phyloP scores from a whole-genome alignment of 2,113 vertebrate species.

The Platysternon megacephalum region DNA sequence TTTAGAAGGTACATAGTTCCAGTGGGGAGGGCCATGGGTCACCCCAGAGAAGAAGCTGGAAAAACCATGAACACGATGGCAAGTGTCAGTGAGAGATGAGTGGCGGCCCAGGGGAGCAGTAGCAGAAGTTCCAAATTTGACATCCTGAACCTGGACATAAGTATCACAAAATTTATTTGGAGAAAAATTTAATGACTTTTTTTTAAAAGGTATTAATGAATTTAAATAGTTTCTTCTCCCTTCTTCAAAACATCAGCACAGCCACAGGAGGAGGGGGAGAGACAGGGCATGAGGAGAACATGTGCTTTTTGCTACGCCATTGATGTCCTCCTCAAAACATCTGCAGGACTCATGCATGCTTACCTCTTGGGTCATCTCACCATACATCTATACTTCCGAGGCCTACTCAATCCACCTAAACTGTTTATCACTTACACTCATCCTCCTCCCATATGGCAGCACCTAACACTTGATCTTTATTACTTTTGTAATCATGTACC shows the following conservation, averaged over 20 bases:
- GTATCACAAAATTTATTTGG: background rate
- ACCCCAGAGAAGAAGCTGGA: background rate
- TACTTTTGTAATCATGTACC: background rate
- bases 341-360: background rate
- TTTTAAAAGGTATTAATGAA: background rate
- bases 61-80: accelerated
- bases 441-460: background rate
- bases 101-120: background rate
- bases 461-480: background rate
- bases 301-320: background rate
- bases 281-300: background rate
- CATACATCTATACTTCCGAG: background rate
- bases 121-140: background rate
- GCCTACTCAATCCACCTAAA: background rate
- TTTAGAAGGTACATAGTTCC: background rate
- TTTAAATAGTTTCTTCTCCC: background rate
- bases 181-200: background rate
- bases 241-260: background rate
- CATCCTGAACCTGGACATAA: background rate
- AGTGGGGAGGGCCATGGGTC: background rate
- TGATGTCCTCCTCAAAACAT: background rate
- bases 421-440: background rate
- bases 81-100: background rate
- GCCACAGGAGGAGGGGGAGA: background rate
- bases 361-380: background rate